A percentile compares a stretch with the other conserved stretches of the same genome.
phyloP scores from a whole-genome alignment of 2,888 invertebrate genomes.

The Oscheius myriophilus region DNA sequence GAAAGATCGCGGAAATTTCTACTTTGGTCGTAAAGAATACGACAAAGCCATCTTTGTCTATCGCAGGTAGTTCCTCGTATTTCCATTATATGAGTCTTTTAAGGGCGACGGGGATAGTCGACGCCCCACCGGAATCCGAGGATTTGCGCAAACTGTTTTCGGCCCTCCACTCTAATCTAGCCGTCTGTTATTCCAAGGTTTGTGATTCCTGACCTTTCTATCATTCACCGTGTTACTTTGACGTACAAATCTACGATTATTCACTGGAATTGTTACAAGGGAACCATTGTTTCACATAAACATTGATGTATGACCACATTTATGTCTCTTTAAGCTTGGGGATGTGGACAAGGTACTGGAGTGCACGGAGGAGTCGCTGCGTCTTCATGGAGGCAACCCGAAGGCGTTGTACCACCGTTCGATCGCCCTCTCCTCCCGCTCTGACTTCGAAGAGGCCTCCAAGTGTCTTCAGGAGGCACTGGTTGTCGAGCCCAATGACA shows the following conservation, averaged over 20 bases:
- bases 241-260: neutral
- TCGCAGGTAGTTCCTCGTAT: conserved; percentile 27
- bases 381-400: conserved; percentile 27
- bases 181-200: conserved; percentile 47
- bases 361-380: conserved; percentile 31
- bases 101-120: conserved; percentile 29
- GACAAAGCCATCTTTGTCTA: conserved; percentile 54
- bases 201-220: neutral
- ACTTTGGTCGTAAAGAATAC: conserved; percentile 35
- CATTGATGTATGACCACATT: too few relatives aligned
- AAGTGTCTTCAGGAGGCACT: conserved; percentile 29
- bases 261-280: too few relatives aligned
- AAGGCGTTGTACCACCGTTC: conserved; percentile 35
- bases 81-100: neutral
- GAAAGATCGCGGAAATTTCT: conserved; percentile 44
- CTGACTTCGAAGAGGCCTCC: conserved; percentile 24
- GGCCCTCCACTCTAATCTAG: conserved; percentile 41
- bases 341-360: conserved; percentile 35
- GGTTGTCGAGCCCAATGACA: conserved; percentile 29
- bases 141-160: conserved; percentile 35
- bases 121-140: conserved; percentile 27
- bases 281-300: too few relatives aligned
- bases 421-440: conserved; percentile 17
- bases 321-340: conserved; percentile 34
- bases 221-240: too few relatives aligned